Evolutionary conservation across 2,797 vertebrate species (phyloP).

Genomic region (Otolemur crassicaudatus): DNA sequence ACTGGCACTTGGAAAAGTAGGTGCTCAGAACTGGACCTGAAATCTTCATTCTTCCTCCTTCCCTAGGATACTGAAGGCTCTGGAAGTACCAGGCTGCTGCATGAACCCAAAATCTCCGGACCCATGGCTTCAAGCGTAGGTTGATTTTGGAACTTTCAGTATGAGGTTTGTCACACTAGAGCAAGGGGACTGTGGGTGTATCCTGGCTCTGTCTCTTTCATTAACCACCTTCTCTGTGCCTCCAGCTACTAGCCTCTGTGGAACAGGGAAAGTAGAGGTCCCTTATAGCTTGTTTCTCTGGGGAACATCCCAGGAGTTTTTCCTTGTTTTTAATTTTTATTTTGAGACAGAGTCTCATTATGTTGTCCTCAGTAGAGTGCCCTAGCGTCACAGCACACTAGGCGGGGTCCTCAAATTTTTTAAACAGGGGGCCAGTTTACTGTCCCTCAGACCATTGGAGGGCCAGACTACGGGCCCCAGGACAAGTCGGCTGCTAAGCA

Average conservation of each 20-base stretch:
- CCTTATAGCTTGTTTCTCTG: background rate
- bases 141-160: background rate
- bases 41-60: conserved; percentile 63
- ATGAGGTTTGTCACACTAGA: background rate
- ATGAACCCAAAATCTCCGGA: conserved; percentile 65
- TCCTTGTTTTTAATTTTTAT: too few species aligned
- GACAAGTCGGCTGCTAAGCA: too few species aligned
- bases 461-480: too few species aligned
- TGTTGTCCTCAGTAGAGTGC: too few species aligned
- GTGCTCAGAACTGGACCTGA: background rate
- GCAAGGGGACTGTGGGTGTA: background rate
- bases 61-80: conserved; percentile 94
- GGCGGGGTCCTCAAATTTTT: too few species aligned
- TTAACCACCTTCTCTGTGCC: background rate
- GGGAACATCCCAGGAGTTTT: background rate
- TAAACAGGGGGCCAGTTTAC: too few species aligned
- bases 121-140: conserved; percentile 89
- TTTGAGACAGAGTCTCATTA: too few species aligned
- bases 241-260: background rate
- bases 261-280: background rate
- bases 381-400: too few species aligned
- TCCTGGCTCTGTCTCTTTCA: background rate
- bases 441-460: too few species aligned
- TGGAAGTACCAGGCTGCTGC: conserved; percentile 83
- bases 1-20: background rate